These are phyloP conservation scores for Drosophila multiciliata DNA, from an alignment of 2,888 invertebrate genomes.

Conservation along the genomic window DNA sequence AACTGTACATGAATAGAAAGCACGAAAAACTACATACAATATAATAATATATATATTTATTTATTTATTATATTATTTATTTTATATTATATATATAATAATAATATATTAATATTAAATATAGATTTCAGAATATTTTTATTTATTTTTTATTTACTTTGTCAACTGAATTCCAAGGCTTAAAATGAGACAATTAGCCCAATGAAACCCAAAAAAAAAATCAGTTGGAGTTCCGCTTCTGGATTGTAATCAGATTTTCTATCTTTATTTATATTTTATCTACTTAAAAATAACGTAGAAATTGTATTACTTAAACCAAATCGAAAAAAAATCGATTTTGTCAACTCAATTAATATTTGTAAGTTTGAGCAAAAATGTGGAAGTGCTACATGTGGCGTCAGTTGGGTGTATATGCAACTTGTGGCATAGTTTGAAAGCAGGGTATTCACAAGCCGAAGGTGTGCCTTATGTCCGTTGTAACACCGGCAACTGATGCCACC, in stretches of 20 bases:
- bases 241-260: neutral
- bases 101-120: neutral
- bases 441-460: slow-evolving; percentile 23
- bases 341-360: neutral
- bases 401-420: neutral
- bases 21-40: neutral
- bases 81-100: no score
- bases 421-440: neutral
- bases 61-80: no score
- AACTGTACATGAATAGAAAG: neutral
- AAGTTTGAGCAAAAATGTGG: neutral
- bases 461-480: slow-evolving; percentile 10
- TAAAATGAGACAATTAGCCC: no score
- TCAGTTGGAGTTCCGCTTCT: neutral
- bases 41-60: neutral
- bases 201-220: neutral
- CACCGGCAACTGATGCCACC: slow-evolving; percentile 49
- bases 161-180: neutral
- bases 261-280: no score
- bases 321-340: no score
- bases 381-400: neutral
- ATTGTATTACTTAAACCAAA: no score
- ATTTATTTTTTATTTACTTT: no score
- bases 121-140: neutral
- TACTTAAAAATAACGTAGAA: neutral